These are phyloP conservation scores for Lepus europaeus DNA, from an alignment of 2,113 vertebrate species.

Conservation along the genomic window DNA sequence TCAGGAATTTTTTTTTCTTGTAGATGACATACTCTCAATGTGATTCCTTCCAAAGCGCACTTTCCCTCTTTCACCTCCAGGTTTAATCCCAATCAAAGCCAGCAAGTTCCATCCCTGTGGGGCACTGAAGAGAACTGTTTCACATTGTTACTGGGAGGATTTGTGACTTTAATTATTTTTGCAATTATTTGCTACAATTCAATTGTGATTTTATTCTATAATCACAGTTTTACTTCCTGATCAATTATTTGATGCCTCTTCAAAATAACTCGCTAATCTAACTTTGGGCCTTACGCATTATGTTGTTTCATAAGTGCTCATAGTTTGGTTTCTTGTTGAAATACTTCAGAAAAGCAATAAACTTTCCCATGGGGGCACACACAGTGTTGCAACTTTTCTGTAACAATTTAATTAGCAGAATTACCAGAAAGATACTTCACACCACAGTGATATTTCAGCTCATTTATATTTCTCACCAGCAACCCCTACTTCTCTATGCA, in stretches of 20 bases:
- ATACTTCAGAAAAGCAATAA: constrained; percentile 77
- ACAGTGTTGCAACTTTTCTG: constrained; percentile 72
- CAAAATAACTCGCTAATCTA: constrained; percentile 84
- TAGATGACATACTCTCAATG: constrained; percentile 67
- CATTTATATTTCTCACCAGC: constrained; percentile 66
- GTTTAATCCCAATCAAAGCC: constrained; percentile 85
- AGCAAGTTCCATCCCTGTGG: constrained; percentile 76
- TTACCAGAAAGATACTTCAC: constrained; percentile 74
- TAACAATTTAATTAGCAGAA: constrained; percentile 85
- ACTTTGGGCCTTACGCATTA: constrained; percentile 63
- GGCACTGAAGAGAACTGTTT: constrained; percentile 85
- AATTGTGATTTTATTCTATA: constrained; percentile 86
- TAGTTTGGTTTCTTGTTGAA: constrained; percentile 63
- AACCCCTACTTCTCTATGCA: not conserved
- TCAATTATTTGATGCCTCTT: constrained; percentile 89
- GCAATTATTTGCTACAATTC: constrained; percentile 88
- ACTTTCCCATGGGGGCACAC: constrained; percentile 69
- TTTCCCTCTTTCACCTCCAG: constrained; percentile 67
- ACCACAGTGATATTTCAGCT: constrained; percentile 50
- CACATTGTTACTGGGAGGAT: constrained; percentile 83
- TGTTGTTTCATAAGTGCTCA: constrained; percentile 64
- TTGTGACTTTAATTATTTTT: constrained; percentile 88
- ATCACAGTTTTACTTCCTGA: constrained; percentile 87
- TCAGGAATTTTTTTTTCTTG: constrained; percentile 59
- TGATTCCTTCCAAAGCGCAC: constrained; percentile 72